A percentile compares a stretch with the other conserved stretches of the same genome.
These are phyloP conservation scores for Okamejei kenojei DNA, from an alignment of 2,797 vertebrate genomes.

Conservation along the genomic window DNA sequence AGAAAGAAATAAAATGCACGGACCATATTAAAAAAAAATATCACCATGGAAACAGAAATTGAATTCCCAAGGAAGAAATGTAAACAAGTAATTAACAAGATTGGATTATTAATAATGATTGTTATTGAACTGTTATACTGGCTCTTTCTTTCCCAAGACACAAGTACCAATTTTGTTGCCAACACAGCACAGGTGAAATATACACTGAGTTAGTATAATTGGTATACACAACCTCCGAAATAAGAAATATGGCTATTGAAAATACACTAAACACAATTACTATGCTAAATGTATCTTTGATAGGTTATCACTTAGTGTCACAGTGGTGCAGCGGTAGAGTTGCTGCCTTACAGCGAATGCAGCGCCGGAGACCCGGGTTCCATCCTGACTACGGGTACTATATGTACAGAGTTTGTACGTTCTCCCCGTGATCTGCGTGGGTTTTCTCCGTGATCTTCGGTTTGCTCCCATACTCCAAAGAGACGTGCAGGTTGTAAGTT, in stretches of 20 bases:
- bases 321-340: neutral
- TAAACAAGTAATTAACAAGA: neutral
- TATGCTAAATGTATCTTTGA: neutral
- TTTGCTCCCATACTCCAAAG: too few relatives aligned
- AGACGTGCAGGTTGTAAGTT: too few relatives aligned
- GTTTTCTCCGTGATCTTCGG: too few relatives aligned
- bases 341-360: too few relatives aligned
- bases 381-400: too few relatives aligned
- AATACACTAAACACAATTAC: neutral
- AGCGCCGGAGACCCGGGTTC: too few relatives aligned
- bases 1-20: neutral
- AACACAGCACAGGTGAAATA: neutral
- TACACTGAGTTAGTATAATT: neutral
- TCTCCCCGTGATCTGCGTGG: too few relatives aligned
- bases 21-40: neutral
- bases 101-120: slow-evolving; percentile 21
- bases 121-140: neutral
- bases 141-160: neutral
- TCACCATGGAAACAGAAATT: slow-evolving; percentile 6
- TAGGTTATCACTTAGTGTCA: neutral
- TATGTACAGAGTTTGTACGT: too few relatives aligned
- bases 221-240: neutral
- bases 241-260: neutral
- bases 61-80: slow-evolving; percentile 5
- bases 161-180: neutral